Conservation (phyloP, 1,140 invertebrate genomes). For the Drosophila leontia region DNA sequence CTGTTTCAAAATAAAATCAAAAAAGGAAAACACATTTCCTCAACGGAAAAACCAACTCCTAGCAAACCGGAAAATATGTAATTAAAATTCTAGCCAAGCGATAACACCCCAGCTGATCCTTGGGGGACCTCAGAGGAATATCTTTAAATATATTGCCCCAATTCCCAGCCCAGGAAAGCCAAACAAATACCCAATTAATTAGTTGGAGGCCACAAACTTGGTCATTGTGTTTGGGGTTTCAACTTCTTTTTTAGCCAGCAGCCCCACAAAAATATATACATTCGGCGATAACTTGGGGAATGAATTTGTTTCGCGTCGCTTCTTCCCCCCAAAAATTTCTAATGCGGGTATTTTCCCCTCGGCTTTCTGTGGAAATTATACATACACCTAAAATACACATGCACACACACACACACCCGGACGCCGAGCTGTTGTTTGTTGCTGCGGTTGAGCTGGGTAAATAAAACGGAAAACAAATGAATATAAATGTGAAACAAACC, state of each 20-base stretch:
- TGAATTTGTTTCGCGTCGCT: conserved; percentile 30
- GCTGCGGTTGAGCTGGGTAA: conserved; percentile 65
- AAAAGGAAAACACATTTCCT: not conserved
- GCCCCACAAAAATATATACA: conserved; percentile 21
- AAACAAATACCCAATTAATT: conserved; percentile 50
- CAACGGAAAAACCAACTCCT: not conserved
- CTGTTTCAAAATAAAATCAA: not conserved
- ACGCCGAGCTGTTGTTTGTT: conserved; percentile 12
- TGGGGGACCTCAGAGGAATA: conserved; percentile 3
- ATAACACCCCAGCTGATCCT: conserved; percentile 16
- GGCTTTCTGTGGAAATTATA: conserved; percentile 67
- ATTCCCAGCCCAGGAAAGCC: conserved; percentile 6
- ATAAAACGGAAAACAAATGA: conserved; percentile 82
- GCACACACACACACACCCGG: conserved; percentile 42
- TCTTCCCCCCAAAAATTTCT: conserved; percentile 18
- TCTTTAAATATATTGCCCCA: conserved; percentile 16
- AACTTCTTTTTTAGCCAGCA: conserved; percentile 17
- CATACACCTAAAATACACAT: conserved; percentile 47
- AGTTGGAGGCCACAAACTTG: conserved; percentile 41
- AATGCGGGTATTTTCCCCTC: conserved; percentile 40
- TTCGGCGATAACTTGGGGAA: conserved; percentile 38
- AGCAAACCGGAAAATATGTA: conserved; percentile 1
- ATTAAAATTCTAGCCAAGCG: conserved; percentile 18
- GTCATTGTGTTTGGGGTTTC: conserved; percentile 27
- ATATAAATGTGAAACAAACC: conserved; percentile 81